Base-by-base conservation (phyloP, 2,797 vertebrate species). In the Oreochromis mossambicus region DNA sequence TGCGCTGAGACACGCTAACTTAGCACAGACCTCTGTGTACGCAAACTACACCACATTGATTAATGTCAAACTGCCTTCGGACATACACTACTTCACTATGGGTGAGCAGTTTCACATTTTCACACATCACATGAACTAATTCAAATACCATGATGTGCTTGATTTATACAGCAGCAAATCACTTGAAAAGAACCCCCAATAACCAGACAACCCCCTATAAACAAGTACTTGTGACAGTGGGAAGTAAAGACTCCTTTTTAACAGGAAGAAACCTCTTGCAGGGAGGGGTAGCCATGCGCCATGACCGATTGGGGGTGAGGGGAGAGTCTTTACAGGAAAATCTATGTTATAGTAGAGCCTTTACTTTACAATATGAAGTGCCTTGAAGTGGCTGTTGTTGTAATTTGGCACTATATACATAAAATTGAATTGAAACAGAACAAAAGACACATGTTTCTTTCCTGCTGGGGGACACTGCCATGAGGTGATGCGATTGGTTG, bases 51-150 rank as follows among this genome's bases (percentile, higher is more conserved):
- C 96, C 84, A 96, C 97, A 70, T 93, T 98, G 91, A 94, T 94
- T 29, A 97, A 97, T 89, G 96, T 97, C 51, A 96, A 97, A 2
- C 88, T 99, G 94, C 97, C 97, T 24, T 94, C 95, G 1, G 97
- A 97, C 83, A 97, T 99, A 92, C 96, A 96, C 83, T 99, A 99
- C 94, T 99, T 98, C 87, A 98, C 97, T 50, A 90, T 97, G 85
- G 98, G 99, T 99, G 93, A 98, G 98, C 95, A 66, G 32, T 38
- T n/a, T 52, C 26, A 36, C 63, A 66, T 32, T 38, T 19, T 56
- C 7, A 36, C 63, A 73, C 81, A 81, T 21, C 34, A 13, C 17
- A 75, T 2, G 17, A 50, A 7, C 15, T 32, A 34, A 75, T 13
- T 75, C 7, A 75, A 75, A 75, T 43, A 43, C 21, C 8, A 46